Base-by-base conservation (phyloP, 2,113 vertebrate species). In the Callipepla californica region DNA sequence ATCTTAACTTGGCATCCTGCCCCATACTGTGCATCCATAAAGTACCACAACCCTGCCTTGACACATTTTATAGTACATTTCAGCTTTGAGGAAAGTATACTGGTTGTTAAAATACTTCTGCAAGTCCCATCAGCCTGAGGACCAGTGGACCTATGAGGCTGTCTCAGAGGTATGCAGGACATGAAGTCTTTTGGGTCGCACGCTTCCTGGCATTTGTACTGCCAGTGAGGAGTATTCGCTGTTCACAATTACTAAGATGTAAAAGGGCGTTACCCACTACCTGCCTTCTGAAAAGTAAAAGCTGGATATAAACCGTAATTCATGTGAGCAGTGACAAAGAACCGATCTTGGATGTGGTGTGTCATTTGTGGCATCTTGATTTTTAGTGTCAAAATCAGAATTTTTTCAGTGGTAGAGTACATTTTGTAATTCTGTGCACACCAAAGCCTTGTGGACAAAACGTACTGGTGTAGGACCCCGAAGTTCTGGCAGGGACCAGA, bases 91-190 rank as follows among this genome's bases (percentile, higher is more conserved):
- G 78, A 78, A 28, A 69, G 22, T 55, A 80, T 76, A 2, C 3
- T 2, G 6, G n/a, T 3, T 69, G 20, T 47, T 66, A 44, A 70
- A 87, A 47, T 44, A 48, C n/a, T 51, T 38, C 63, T 85, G 34
- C 14, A 19, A 7, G 42, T 59, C 28, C 28, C 30, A 65, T 59
- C 19, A 69, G 11, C 11, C 61, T 16, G 14, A 2, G 14, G 40
- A 14, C 36, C 7, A 13, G 30, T 1, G 26, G 70, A 30, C 14
- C 10, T 13, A 15, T 5, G 20, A 77, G 8, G 19, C 30, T 53
- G 23, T 23, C 15, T 67, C 4, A 1, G 5, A n/a, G 4, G 12
- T 13, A 10, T 9, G 13, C 2, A 28, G 42, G 44, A 55, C 0
- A 19, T 32, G 13, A 22, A 30, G 10, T 26, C 18, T 13, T 23